phyloP scores from a whole-genome alignment of 1,140 invertebrate species.

The Epicauta chinensis region DNA sequence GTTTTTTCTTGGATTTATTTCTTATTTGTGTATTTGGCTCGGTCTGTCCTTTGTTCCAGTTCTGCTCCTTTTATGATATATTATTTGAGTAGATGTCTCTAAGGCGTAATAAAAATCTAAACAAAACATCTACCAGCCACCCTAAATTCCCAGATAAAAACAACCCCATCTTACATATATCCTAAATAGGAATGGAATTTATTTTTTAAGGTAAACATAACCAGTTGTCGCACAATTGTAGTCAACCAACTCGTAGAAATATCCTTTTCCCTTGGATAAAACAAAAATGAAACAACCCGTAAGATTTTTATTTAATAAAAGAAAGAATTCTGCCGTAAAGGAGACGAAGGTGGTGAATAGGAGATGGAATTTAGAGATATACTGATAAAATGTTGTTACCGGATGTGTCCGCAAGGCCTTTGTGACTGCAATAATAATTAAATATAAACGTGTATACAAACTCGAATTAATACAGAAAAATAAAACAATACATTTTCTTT shows the following conservation, averaged over 20 bases:
- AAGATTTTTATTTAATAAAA: no score
- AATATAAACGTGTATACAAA: no score
- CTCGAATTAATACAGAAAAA: no score
- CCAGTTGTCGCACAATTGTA: no score
- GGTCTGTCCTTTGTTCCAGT: conserved; percentile 7
- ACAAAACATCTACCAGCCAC: conserved; percentile 20
- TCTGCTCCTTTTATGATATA: conserved; percentile 22
- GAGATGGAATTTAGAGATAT: conserved; percentile 2
- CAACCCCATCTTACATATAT: conserved; percentile 16
- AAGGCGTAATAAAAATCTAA: conserved; percentile 27
- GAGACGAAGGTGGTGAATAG: conserved; percentile 5
- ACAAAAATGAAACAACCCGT: no score
- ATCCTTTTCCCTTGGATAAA: no score
- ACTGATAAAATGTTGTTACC: conserved; percentile 4
- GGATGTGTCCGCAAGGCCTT: conserved; percentile 9
- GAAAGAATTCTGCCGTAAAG: no score
- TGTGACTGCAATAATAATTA: conserved; percentile 10
- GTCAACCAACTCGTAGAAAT: no score
- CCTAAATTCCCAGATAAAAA: conserved; percentile 5
- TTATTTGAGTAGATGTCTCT: conserved; percentile 23
- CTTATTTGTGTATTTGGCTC: neutral
- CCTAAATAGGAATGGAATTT: conserved; percentile 5
- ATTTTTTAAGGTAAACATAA: no score
- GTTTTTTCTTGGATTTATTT: neutral
- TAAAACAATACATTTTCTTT: no score